Percentiles rank a stretch among this genome's conserved stretches.
Evolutionary conservation across 2,888 invertebrate genomes (phyloP).

Genomic region (Cosmia pyralina): DNA sequence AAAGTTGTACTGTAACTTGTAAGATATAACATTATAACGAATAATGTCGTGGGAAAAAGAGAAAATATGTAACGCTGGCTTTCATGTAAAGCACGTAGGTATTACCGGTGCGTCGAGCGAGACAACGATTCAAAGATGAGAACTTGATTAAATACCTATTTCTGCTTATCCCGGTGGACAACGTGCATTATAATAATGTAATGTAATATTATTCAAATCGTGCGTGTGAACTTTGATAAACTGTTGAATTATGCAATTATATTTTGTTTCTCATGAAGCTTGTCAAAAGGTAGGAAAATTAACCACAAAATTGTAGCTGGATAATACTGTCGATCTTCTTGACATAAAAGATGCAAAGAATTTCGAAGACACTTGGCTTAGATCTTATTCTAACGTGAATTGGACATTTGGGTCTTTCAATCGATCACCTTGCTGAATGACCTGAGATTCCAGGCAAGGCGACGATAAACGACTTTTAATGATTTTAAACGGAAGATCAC

Average conservation of each 20-base stretch:
- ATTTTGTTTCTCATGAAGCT: slow-evolving; percentile 27
- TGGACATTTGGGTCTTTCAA: too few relatives aligned
- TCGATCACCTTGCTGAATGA: not conserved
- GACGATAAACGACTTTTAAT: too few relatives aligned
- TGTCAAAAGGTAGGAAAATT: not conserved
- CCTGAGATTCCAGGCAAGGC: not conserved
- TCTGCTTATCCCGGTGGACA: slow-evolving; percentile 36
- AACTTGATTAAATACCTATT: slow-evolving; percentile 49
- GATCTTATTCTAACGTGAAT: not conserved
- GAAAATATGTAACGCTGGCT: slow-evolving; percentile 53
- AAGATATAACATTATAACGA: slow-evolving; percentile 11
- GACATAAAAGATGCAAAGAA: not conserved
- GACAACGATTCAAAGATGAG: slow-evolving; percentile 44
- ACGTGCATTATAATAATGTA: slow-evolving; percentile 27
- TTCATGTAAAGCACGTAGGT: slow-evolving; percentile 56
- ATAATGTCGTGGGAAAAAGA: slow-evolving; percentile 55
- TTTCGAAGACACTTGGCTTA: not conserved
- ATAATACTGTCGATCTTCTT: not conserved
- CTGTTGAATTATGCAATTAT: slow-evolving; percentile 42
- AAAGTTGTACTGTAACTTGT: slow-evolving; percentile 36
- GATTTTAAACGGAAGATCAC: too few relatives aligned
- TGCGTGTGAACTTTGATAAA: slow-evolving; percentile 46
- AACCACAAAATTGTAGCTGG: not conserved
- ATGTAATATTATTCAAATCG: slow-evolving; percentile 49
- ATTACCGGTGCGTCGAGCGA: slow-evolving; percentile 51